Evolutionary conservation across 1,140 invertebrate genomes (phyloP).

Genomic region (Drosophila miranda): DNA sequence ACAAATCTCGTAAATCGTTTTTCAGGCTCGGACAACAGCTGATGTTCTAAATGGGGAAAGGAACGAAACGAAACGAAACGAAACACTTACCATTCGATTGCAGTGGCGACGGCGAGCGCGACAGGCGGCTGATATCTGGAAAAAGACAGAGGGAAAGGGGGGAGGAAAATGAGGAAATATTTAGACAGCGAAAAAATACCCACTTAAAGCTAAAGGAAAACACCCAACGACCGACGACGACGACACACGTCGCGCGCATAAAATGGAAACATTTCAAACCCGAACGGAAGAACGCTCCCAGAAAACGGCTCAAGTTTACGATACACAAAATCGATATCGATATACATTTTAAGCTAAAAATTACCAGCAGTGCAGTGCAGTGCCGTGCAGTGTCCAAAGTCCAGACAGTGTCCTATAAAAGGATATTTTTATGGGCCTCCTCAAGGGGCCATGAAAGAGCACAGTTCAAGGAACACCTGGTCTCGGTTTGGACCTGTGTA

Average conservation of each 20-base stretch:
- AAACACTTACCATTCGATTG: conserved; percentile 80
- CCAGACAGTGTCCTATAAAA: conserved; percentile 70
- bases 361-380: conserved; percentile 11
- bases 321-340: conserved; percentile 61
- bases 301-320: conserved; percentile 37
- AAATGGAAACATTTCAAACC: conserved; percentile 18
- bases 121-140: conserved; percentile 81
- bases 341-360: conserved; percentile 59
- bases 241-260: conserved; percentile 59
- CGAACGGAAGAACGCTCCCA: too few relatives aligned
- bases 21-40: conserved; percentile 68
- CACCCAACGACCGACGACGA: conserved; percentile 8
- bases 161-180: conserved; percentile 27
- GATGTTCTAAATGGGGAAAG: conserved; percentile 38
- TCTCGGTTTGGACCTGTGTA: not conserved
- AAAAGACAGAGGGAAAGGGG: conserved; percentile 24
- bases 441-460: conserved; percentile 13
- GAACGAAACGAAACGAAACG: not conserved
- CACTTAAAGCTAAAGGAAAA: conserved; percentile 43
- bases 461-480: conserved; percentile 58
- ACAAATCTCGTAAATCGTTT: conserved; percentile 77
- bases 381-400: not conserved
- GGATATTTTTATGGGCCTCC: conserved; percentile 71
- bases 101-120: conserved; percentile 78
- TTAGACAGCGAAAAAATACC: conserved; percentile 10